Evolutionary conservation across 2,113 vertebrate species (phyloP).

Genomic region (Entelurus aequoreus): DNA sequence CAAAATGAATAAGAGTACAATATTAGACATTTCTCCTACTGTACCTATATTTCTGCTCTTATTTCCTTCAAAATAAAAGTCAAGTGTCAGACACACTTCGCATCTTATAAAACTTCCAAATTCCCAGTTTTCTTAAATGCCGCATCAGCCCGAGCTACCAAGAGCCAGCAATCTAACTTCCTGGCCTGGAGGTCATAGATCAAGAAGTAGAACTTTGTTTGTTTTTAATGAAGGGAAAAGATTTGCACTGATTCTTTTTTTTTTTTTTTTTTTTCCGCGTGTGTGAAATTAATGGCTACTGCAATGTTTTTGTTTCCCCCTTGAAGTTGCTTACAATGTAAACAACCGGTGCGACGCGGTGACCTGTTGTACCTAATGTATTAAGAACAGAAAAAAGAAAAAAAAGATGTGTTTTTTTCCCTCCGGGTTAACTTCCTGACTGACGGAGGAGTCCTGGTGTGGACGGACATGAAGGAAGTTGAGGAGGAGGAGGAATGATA

Average conservation of each 20-base stretch:
- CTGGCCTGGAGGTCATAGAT: too few species aligned
- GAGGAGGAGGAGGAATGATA: constrained; percentile 24
- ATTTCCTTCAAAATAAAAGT: too few species aligned
- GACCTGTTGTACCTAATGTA: constrained; percentile 43
- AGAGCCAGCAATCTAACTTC: too few species aligned
- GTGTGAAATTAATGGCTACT: constrained; percentile 29
- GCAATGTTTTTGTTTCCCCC: constrained; percentile 13
- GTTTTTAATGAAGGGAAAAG: constrained; percentile 48
- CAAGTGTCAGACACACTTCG: too few species aligned
- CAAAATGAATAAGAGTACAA: too few species aligned
- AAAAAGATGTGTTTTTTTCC: constrained; percentile 6
- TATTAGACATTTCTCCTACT: too few species aligned
- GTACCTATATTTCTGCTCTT: too few species aligned
- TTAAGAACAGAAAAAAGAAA: constrained; percentile 22
- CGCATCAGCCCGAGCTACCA: background rate
- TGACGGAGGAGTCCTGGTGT: constrained; percentile 15
- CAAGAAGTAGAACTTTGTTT: background rate
- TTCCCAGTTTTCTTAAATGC: background rate
- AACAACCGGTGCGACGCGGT: constrained; percentile 35
- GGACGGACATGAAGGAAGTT: constrained; percentile 20
- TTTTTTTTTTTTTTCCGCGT: constrained; percentile 10
- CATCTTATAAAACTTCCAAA: background rate
- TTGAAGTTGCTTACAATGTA: constrained; percentile 44
- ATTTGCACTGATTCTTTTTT: constrained; percentile 49
- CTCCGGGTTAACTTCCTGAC: constrained; percentile 26